Percentiles rank a stretch among this genome's conserved stretches.
These are phyloP conservation scores for Phylloscopus trochilus DNA, from an alignment of 2,113 vertebrate species.

Conservation along the genomic window DNA sequence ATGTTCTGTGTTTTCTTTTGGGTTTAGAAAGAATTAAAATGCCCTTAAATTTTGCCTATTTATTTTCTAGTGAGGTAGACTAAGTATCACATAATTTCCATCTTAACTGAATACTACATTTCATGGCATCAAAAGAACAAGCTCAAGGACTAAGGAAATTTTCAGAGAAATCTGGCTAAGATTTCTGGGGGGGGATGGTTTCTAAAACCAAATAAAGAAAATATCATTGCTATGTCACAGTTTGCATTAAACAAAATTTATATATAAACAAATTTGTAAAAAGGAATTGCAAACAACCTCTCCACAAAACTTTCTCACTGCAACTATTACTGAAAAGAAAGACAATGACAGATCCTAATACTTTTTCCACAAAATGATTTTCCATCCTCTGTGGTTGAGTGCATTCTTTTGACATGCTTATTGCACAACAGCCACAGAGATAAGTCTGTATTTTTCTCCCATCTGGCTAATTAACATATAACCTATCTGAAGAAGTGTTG, in stretches of 20 bases:
- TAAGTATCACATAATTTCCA: neutral
- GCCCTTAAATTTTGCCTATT: neutral
- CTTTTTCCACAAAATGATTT: neutral
- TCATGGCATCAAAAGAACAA: neutral
- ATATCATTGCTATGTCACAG: neutral
- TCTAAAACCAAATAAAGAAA: neutral
- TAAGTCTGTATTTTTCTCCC: neutral
- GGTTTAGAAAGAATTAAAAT: neutral
- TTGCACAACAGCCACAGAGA: neutral
- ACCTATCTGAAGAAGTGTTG: neutral
- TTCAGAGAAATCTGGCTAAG: neutral
- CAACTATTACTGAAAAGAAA: neutral
- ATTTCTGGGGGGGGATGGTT: neutral
- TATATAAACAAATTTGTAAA: neutral
- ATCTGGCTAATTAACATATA: neutral
- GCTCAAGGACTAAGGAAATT: neutral
- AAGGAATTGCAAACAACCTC: neutral
- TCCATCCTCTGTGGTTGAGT: neutral
- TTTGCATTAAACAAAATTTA: neutral
- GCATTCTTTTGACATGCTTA: neutral
- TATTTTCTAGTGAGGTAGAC: neutral
- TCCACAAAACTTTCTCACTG: neutral
- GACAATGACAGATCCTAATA: neutral
- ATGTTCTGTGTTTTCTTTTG: neutral
- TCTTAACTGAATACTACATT: neutral